phyloP scores from a whole-genome alignment of 2,113 vertebrate species.

The Colinus virginianus region DNA sequence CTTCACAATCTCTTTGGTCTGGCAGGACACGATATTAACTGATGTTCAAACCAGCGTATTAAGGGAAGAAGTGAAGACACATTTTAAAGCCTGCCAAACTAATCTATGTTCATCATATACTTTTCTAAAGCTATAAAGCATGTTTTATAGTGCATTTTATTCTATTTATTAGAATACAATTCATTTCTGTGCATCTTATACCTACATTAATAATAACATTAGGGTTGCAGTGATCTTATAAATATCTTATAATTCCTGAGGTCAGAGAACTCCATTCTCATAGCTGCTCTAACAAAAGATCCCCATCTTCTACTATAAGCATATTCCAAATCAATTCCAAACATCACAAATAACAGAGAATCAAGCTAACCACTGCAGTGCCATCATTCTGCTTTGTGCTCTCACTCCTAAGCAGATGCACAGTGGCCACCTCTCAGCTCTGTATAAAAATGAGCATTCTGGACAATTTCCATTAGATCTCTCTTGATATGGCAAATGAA shows the following conservation, averaged over 20 bases:
- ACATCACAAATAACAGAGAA: not conserved
- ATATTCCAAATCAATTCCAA: not conserved
- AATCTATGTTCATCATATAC: not conserved
- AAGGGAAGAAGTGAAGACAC: not conserved
- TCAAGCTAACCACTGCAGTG: not conserved
- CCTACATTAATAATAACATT: not conserved
- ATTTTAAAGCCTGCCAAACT: not conserved
- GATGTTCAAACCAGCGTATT: not conserved
- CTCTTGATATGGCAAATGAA: not conserved
- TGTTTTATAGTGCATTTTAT: not conserved
- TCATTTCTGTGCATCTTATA: not conserved
- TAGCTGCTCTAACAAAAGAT: not conserved
- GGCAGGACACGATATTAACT: not conserved
- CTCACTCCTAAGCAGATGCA: accelerated
- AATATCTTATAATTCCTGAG: not conserved
- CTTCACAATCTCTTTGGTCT: not conserved
- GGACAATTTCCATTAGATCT: too few species aligned
- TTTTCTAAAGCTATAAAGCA: not conserved
- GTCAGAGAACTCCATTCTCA: not conserved
- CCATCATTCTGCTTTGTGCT: not conserved
- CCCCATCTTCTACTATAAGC: not conserved
- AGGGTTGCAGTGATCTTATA: not conserved
- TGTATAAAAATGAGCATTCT: not conserved
- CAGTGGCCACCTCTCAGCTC: not conserved
- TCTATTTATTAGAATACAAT: slow-evolving; percentile 31